Evolutionary conservation across 2,797 vertebrate species (phyloP).

Genomic region (Sebastes cheni): DNA sequence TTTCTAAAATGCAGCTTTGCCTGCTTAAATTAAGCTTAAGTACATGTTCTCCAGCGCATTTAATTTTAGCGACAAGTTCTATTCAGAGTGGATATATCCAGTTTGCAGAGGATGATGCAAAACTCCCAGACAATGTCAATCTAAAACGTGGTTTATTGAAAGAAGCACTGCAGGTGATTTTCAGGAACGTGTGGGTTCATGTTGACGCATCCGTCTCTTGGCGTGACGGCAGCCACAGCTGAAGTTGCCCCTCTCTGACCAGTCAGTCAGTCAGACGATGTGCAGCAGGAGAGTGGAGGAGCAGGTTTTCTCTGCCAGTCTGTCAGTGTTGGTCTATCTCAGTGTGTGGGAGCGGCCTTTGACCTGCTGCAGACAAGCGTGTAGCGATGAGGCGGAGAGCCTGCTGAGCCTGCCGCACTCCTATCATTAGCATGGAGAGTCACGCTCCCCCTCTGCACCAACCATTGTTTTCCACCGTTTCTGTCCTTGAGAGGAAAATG

Average conservation of each 20-base stretch:
- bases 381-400: conserved; percentile 58
- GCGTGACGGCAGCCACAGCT: not conserved
- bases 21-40: conserved; percentile 3
- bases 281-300: conserved; percentile 30
- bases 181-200: not conserved
- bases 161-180: not conserved
- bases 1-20: conserved; percentile 4
- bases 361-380: conserved; percentile 67
- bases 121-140: not conserved
- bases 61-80: not conserved
- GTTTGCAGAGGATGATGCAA: not conserved
- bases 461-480: conserved; percentile 57
- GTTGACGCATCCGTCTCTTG: not conserved
- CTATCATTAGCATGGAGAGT: conserved; percentile 79
- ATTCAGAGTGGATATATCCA: not conserved
- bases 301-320: conserved; percentile 51
- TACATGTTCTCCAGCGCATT: not conserved
- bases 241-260: conserved; percentile 3
- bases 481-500: conserved; percentile 56
- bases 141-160: not conserved
- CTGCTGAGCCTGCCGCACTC: conserved; percentile 69
- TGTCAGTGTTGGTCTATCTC: conserved; percentile 52
- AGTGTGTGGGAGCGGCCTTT: conserved; percentile 67
- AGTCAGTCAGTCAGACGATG: not conserved
- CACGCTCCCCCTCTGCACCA: conserved; percentile 68